phyloP scores from a whole-genome alignment of 2,797 vertebrate genomes.

The Alca torda region DNA sequence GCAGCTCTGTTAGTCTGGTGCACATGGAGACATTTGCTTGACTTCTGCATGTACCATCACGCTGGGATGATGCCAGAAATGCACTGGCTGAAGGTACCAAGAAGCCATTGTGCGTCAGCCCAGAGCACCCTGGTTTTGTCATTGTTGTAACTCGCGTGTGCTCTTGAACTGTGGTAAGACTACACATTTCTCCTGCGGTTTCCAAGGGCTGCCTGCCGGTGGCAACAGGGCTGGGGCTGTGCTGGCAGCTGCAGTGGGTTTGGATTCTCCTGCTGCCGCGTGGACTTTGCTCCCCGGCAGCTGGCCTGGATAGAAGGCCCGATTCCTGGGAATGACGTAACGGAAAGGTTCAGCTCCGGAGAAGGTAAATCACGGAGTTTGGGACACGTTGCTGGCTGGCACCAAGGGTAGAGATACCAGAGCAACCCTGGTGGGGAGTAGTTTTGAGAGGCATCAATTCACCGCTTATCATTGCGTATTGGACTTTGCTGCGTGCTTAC shows the following conservation, averaged over 20 bases:
- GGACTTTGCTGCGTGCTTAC: accelerated
- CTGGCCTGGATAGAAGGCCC: neutral
- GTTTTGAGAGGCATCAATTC: neutral
- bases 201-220: neutral
- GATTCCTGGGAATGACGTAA: neutral
- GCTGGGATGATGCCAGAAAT: neutral
- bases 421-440: neutral
- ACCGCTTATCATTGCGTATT: accelerated
- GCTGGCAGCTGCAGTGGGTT: neutral
- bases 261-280: neutral
- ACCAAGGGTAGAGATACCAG: neutral
- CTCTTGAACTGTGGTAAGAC: neutral
- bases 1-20: neutral
- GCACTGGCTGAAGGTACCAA: neutral
- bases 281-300: neutral
- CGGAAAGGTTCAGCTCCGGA: accelerated
- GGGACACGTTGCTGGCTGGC: neutral
- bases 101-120: neutral
- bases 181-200: neutral
- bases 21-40: neutral
- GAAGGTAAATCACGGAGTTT: accelerated
- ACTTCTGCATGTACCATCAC: accelerated
- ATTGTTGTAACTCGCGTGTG: accelerated
- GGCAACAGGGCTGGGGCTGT: neutral
- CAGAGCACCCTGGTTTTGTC: neutral